Conservation (phyloP, 2,113 vertebrate genomes). For the Siniperca chuatsi region DNA sequence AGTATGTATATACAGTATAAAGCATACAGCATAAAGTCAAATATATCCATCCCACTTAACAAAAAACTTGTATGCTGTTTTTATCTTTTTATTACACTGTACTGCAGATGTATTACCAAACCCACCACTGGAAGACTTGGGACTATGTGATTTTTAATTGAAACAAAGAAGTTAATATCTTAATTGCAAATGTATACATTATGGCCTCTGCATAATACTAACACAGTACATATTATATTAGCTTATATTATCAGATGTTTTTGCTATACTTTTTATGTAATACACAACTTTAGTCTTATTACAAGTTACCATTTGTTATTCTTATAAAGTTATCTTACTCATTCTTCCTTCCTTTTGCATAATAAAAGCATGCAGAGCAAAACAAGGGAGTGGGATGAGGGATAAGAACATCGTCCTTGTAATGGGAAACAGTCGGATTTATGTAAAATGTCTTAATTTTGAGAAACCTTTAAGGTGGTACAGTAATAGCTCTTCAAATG, state of each 20-base stretch:
- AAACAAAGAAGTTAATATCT: slow-evolving; percentile 32
- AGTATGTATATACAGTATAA: neutral
- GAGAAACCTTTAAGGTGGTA: neutral
- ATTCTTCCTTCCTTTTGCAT: neutral
- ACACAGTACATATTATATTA: neutral
- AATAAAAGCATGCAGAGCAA: neutral
- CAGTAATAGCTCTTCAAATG: neutral
- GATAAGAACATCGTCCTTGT: neutral
- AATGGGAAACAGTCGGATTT: neutral
- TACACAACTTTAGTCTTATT: neutral
- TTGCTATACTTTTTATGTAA: neutral
- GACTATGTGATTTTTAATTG: neutral
- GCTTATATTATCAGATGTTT: neutral
- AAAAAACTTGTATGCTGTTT: neutral
- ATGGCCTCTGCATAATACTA: slow-evolving; percentile 2
- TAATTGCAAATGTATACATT: slow-evolving; percentile 28
- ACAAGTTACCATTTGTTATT: neutral
- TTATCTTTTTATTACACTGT: slow-evolving; percentile 1
- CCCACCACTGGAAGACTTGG: neutral
- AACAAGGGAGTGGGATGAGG: neutral
- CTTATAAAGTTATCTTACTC: neutral
- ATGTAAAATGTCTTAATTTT: neutral
- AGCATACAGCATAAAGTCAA: neutral
- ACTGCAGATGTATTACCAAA: slow-evolving; percentile 2
- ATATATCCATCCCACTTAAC: neutral